Conservation (phyloP, 2,113 vertebrate species). For the Urocitellus parryii region DNA sequence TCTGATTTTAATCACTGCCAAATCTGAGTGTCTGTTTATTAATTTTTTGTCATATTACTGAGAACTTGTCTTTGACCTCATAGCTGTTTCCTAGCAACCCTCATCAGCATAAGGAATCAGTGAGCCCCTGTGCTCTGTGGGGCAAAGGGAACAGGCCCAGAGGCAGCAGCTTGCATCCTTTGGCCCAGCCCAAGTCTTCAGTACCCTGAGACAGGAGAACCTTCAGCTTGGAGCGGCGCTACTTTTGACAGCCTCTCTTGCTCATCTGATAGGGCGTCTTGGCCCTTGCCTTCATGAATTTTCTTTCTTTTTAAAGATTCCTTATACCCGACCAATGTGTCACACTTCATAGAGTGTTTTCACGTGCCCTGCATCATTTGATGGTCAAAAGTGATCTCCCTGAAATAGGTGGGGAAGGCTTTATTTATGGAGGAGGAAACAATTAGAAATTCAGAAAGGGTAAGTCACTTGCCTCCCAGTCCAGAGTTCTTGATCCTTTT, state of each 20-base stretch:
- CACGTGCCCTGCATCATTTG: neutral
- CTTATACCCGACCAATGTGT: neutral
- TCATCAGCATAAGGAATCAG: fast-evolving
- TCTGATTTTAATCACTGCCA: neutral
- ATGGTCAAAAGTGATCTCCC: neutral
- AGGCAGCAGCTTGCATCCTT: fast-evolving
- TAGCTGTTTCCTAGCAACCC: constrained; percentile 63
- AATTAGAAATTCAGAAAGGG: neutral
- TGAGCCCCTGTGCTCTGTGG: neutral
- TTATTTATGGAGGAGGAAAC: constrained; percentile 18
- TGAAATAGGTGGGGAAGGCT: neutral
- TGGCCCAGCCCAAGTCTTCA: neutral
- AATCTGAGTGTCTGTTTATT: neutral
- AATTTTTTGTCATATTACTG: neutral
- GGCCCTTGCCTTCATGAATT: neutral
- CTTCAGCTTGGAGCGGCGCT: neutral
- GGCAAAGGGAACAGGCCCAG: neutral
- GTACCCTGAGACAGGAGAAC: neutral
- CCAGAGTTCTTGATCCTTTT: neutral
- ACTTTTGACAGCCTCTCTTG: neutral
- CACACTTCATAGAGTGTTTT: neutral
- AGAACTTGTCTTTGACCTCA: constrained; percentile 77
- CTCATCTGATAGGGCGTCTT: neutral
- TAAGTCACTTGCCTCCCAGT: neutral
- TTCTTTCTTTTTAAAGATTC: constrained; percentile 30